A percentile compares a stretch with the other conserved stretches of the same genome.
Conservation (phyloP, 2,888 invertebrate genomes). For the Cynaeus angustus region DNA sequence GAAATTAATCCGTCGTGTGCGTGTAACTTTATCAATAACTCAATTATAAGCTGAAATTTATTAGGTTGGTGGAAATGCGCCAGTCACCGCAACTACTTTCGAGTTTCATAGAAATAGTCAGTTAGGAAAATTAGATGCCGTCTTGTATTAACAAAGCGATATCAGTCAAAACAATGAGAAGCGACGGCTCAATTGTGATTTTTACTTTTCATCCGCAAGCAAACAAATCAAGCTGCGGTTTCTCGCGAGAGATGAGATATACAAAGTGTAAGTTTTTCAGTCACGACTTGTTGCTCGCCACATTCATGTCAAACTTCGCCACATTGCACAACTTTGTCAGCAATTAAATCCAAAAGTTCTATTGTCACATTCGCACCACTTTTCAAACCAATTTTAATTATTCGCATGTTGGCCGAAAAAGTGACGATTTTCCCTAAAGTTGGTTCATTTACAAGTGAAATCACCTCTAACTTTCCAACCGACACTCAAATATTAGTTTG, state of each 20-base stretch:
- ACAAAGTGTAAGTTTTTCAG: too few relatives aligned
- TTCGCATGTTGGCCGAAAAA: too few relatives aligned
- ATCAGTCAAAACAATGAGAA: constrained; percentile 29
- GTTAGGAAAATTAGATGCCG: constrained; percentile 41
- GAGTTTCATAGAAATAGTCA: constrained; percentile 47
- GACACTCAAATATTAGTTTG: too few relatives aligned
- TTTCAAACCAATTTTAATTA: too few relatives aligned
- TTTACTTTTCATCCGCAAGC: not conserved
- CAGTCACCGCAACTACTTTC: constrained; percentile 48
- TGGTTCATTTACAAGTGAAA: too few relatives aligned
- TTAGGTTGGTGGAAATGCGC: constrained; percentile 37
- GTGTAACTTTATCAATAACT: constrained; percentile 50
- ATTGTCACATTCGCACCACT: too few relatives aligned
- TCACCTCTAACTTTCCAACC: too few relatives aligned
- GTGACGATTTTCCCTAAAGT: too few relatives aligned
- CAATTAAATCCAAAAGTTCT: too few relatives aligned
- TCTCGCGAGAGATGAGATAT: constrained; percentile 2
- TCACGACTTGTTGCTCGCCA: too few relatives aligned
- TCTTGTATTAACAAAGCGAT: constrained; percentile 16
- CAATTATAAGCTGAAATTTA: constrained; percentile 45
- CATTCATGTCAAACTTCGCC: too few relatives aligned
- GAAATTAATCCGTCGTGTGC: constrained; percentile 50
- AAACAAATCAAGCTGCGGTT: constrained; percentile 13
- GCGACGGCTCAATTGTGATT: constrained; percentile 3
- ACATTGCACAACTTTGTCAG: too few relatives aligned